These are phyloP conservation scores for Corbicula japonica DNA, from an alignment of 2,888 invertebrate species.

Conservation along the genomic window DNA sequence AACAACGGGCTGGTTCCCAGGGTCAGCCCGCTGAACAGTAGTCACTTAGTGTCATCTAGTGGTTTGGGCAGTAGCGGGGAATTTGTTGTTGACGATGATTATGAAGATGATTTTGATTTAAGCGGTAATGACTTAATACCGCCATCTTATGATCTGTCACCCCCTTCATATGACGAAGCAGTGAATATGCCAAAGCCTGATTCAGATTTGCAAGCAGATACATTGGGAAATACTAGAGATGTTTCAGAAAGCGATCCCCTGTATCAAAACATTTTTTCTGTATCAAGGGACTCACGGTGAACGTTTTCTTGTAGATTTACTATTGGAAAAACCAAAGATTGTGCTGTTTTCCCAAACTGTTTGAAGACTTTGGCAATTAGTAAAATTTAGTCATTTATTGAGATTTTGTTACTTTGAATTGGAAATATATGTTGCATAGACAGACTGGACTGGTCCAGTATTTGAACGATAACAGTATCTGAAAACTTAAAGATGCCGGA, in stretches of 20 bases:
- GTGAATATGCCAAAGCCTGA: slow-evolving; percentile 71
- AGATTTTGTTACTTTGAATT: no score
- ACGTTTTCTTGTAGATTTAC: neutral
- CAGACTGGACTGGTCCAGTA: no score
- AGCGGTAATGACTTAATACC: slow-evolving; percentile 66
- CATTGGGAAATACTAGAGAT: no score
- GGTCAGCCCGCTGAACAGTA: neutral
- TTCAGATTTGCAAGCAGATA: neutral
- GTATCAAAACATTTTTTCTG: slow-evolving; percentile 54
- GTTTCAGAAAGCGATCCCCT: slow-evolving; percentile 50
- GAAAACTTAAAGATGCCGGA: no score
- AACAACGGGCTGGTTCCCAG: slow-evolving; percentile 9
- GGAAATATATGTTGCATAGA: no score
- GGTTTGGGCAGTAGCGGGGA: slow-evolving; percentile 19
- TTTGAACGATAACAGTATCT: no score
- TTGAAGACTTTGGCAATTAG: neutral
- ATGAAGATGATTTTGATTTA: slow-evolving; percentile 59
- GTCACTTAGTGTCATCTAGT: slow-evolving; percentile 7
- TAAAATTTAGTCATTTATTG: slow-evolving; percentile 6
- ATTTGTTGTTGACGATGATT: slow-evolving; percentile 30
- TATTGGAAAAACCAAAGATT: slow-evolving; percentile 18
- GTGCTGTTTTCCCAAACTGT: slow-evolving; percentile 7
- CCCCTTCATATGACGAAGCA: slow-evolving; percentile 75
- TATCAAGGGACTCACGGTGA: slow-evolving; percentile 16
- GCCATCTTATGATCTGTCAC: slow-evolving; percentile 66